Base-by-base conservation (phyloP, 2,797 vertebrate genomes). In the Dermochelys coriacea region DNA sequence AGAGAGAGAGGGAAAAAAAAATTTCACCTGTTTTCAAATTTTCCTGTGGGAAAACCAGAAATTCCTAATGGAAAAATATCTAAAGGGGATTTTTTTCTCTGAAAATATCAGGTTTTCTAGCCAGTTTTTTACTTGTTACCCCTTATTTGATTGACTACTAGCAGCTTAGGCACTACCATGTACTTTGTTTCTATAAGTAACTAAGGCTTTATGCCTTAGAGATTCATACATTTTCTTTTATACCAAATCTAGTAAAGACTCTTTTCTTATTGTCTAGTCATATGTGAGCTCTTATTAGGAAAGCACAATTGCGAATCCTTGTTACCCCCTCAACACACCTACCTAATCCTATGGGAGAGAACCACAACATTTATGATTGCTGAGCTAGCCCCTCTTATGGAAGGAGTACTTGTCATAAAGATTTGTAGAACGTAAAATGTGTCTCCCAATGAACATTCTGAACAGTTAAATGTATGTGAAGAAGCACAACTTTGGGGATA, bases 391-490 rank as follows among this genome's bases (percentile, higher is more conserved):
- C 9, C 25, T 3, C 68, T 71, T 74, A 31, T 8, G 3, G 5
- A 75, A 55, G 16, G 51, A 77, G 15, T 57, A 75, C 54, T 21
- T 64, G 10, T 52, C 3, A 52, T 59, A 82, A 61, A 90, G 27
- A 29, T 49, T 31, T 1, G 4, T 23, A 57, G 16, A 19, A n/a
- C 1, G 57, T 83, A 15, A 37, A 25, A 61, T 6, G 34, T 84
- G 31, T 57, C 87, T 84, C 34, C 5, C 27, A 15, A 75, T 23
- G 10, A 74, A 57, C n/a, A 23, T 5, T 79, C 8, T 12, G 6
- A 29, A 64, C 11, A 75, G n/a, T 79, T 88, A 79, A 92, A 88
- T 18, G 8, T 27, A 57, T 3, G 90, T 49, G 41, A 93, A 34
- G 8, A 89, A 90, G 80, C 18, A 50, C 9, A 50, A 2, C 14